A percentile compares a stretch with the other conserved stretches of the same genome.
These are phyloP conservation scores for Bubo scandiacus DNA, from an alignment of 2,113 vertebrate genomes.

Conservation along the genomic window DNA sequence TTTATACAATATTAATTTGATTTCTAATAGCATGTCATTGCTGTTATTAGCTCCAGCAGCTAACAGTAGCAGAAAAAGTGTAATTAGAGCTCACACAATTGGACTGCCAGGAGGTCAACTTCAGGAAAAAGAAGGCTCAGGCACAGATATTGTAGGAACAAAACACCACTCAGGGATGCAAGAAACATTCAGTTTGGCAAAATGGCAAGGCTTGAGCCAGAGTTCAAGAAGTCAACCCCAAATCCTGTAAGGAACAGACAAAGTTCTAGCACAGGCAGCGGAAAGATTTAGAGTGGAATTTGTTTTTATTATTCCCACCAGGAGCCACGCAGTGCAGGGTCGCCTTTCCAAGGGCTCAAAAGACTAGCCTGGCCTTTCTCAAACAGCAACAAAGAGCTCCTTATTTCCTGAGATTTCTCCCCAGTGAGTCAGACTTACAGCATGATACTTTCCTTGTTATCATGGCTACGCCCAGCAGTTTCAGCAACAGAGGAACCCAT, in stretches of 20 bases:
- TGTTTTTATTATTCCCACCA: not conserved
- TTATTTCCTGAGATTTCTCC: not conserved
- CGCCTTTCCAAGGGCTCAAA: not conserved
- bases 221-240: not conserved
- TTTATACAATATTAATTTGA: not conserved
- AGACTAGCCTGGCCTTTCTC: not conserved
- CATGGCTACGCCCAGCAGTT: not conserved
- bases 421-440: not conserved
- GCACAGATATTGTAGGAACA: not conserved
- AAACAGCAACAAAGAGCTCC: not conserved
- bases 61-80: not conserved
- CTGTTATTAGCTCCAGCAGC: not conserved
- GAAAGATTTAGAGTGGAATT: not conserved
- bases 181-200: not conserved
- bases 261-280: not conserved
- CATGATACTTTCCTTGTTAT: not conserved
- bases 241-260: not conserved
- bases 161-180: not conserved
- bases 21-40: not conserved
- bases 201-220: not conserved
- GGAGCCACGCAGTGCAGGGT: too few species aligned
- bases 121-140: not conserved
- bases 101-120: not conserved
- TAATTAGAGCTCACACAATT: not conserved
- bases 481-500: not conserved